A percentile compares a stretch with the other conserved stretches of the same genome.
These are phyloP conservation scores for Melieria crassipennis DNA, from an alignment of 2,888 invertebrate species.

Conservation along the genomic window DNA sequence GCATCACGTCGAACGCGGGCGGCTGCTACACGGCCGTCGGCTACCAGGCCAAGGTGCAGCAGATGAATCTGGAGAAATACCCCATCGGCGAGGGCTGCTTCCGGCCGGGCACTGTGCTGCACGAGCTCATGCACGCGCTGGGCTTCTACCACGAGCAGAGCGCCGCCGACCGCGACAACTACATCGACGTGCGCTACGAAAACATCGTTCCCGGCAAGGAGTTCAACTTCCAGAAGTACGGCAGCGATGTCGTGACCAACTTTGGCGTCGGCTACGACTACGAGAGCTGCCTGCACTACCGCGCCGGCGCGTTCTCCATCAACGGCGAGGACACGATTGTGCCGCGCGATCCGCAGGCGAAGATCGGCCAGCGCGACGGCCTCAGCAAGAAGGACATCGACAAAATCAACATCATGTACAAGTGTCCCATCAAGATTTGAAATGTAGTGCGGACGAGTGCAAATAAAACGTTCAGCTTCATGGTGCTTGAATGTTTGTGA, in stretches of 20 bases:
- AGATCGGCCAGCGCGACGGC: constrained; percentile 58
- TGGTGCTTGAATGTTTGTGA: too few species aligned
- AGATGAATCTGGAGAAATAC: constrained; percentile 58
- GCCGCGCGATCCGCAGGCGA: constrained; percentile 59
- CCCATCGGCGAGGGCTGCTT: constrained; percentile 60
- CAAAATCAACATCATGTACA: constrained; percentile 63
- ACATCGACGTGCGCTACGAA: constrained; percentile 68
- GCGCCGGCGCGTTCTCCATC: constrained; percentile 76
- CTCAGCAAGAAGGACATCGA: constrained; percentile 58
- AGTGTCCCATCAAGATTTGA: constrained; percentile 54
- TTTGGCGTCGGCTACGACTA: constrained; percentile 80
- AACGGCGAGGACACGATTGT: constrained; percentile 77
- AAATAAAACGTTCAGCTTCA: background rate
- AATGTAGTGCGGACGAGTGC: background rate
- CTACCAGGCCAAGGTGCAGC: constrained; percentile 65
- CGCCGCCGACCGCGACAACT: constrained; percentile 77
- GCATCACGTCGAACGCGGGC: constrained; percentile 54
- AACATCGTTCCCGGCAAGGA: constrained; percentile 70
- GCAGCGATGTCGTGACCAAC: constrained; percentile 68
- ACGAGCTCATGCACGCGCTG: constrained; percentile 81
- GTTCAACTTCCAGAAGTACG: constrained; percentile 76
- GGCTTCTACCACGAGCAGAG: constrained; percentile 87
- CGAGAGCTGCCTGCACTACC: constrained; percentile 83
- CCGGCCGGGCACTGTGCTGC: constrained; percentile 71
- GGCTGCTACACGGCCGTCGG: constrained; percentile 86